Conservation (phyloP, 2,797 vertebrate genomes). For the Chloroceryle amazona region DNA sequence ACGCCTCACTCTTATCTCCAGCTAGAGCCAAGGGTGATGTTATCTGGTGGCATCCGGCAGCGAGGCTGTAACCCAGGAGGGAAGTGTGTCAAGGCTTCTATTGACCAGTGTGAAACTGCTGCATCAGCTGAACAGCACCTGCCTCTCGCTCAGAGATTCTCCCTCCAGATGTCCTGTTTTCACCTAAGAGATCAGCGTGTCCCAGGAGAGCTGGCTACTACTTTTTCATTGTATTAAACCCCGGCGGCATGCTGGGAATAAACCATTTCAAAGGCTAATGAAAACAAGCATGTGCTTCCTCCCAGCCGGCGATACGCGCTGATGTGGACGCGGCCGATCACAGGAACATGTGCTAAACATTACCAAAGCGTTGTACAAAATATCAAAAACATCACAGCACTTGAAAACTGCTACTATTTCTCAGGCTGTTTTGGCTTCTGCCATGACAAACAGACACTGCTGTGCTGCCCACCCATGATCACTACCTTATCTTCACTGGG, state of each 20-base stretch:
- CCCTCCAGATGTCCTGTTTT: slow-evolving; percentile 25
- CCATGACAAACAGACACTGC: not conserved
- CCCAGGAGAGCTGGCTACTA: slow-evolving; percentile 3
- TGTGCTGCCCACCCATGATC: no score
- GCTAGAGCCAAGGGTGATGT: not conserved
- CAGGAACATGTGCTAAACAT: not conserved
- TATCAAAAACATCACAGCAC: not conserved
- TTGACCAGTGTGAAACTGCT: slow-evolving; percentile 25
- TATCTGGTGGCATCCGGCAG: slow-evolving; percentile 1
- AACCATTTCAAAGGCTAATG: slow-evolving; percentile 11
- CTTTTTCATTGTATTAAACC: slow-evolving; percentile 17
- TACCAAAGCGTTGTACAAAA: not conserved
- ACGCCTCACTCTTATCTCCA: not conserved
- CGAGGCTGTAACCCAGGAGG: not conserved
- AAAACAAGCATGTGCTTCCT: slow-evolving; percentile 42
- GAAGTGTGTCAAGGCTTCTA: slow-evolving; percentile 52
- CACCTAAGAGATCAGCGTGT: not conserved
- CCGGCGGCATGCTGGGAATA: not conserved
- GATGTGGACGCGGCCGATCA: rapidly evolving
- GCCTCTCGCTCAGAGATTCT: not conserved
- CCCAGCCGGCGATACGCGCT: not conserved
- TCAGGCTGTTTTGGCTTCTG: not conserved
- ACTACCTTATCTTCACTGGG: not conserved
- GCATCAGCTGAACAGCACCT: slow-evolving; percentile 59
- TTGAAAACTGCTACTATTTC: not conserved